phyloP scores from a whole-genome alignment of 2,797 vertebrate genomes.

The Notolepis coatsorum region DNA sequence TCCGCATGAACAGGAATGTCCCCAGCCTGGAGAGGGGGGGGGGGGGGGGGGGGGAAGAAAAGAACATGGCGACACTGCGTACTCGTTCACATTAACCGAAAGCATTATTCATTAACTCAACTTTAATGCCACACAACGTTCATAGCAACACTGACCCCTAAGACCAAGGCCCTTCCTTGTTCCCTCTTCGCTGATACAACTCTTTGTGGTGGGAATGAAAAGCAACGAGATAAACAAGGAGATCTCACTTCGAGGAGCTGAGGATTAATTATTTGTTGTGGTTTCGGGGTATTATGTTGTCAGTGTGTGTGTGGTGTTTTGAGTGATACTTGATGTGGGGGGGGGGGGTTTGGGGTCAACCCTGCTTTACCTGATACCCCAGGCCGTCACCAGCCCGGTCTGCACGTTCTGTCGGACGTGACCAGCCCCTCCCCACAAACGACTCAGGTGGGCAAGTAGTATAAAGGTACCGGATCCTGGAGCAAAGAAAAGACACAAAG shows the following conservation, averaged over 20 bases:
- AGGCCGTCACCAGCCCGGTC: constrained; percentile 82
- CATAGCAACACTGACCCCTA: constrained; percentile 47
- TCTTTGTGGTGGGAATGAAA: background rate
- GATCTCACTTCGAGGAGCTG: background rate
- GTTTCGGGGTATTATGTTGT: background rate
- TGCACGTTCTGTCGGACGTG: constrained; percentile 83
- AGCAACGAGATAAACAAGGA: background rate
- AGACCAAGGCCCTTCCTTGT: constrained; percentile 27
- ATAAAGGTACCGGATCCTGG: constrained; percentile 85
- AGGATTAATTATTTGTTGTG: background rate
- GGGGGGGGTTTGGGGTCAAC: too few relatives aligned
- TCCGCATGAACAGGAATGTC: constrained; percentile 84
- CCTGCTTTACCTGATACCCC: constrained; percentile 80
- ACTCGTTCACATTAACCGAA: constrained; percentile 68
- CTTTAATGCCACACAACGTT: constrained; percentile 40
- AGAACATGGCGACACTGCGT: too few relatives aligned
- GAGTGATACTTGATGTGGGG: background rate
- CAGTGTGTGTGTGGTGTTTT: too few relatives aligned
- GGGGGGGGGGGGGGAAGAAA: too few relatives aligned
- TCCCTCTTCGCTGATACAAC: constrained; percentile 8
- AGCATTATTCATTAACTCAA: constrained; percentile 75
- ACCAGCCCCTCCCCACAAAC: constrained; percentile 77
- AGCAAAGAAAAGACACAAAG: constrained; percentile 23
- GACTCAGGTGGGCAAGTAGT: constrained; percentile 83
- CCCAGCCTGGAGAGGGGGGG: constrained; percentile 77